Percentiles rank a stretch among this genome's conserved stretches.
phyloP scores from a whole-genome alignment of 2,888 invertebrate genomes.

The Rutpela maculata region DNA sequence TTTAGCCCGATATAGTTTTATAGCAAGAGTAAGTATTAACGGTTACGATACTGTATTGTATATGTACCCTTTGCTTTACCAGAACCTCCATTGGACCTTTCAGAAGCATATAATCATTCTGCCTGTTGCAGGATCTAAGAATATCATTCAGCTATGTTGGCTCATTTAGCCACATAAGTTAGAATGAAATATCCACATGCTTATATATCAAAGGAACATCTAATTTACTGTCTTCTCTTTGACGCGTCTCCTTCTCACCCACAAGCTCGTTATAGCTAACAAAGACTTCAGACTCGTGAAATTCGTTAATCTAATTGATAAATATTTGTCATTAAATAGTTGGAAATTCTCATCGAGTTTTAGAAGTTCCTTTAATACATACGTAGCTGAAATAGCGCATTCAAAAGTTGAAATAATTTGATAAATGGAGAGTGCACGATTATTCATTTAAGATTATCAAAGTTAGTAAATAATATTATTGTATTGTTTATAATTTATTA shows the following conservation, averaged over 20 bases:
- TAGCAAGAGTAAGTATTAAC: no score
- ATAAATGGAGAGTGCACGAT: neutral
- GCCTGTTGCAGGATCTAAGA: no score
- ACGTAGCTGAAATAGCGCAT: neutral
- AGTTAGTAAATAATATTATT: no score
- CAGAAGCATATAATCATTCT: no score
- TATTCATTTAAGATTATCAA: no score
- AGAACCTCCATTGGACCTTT: no score
- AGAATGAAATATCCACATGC: conserved; percentile 3
- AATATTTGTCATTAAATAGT: conserved; percentile 7
- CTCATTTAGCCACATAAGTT: neutral
- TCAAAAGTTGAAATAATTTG: neutral
- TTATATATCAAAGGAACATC: conserved; percentile 7
- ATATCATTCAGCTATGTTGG: neutral
- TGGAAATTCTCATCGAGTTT: neutral
- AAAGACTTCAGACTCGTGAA: conserved; percentile 7
- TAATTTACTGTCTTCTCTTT: conserved; percentile 2
- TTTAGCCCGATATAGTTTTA: no score
- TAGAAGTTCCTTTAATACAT: neutral
- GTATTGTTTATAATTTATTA: no score
- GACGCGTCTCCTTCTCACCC: neutral
- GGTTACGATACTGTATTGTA: no score
- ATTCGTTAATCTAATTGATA: conserved; percentile 7
- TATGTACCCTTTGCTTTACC: no score
- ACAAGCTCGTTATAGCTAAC: conserved; percentile 7